These are phyloP conservation scores for Gari tellinella DNA, from an alignment of 2,888 invertebrate genomes.

Conservation along the genomic window DNA sequence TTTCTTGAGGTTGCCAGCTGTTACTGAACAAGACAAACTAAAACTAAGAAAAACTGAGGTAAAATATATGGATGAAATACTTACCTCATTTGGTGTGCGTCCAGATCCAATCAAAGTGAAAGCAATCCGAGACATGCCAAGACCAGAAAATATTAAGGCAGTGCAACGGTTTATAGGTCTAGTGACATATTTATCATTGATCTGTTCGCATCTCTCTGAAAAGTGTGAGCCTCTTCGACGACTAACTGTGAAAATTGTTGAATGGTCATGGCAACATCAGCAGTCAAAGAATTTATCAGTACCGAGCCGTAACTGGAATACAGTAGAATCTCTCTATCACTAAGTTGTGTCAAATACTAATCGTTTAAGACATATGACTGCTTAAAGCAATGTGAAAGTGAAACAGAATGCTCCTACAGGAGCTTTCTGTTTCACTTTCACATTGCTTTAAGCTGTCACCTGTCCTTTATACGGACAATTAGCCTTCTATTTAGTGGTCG, in stretches of 20 bases:
- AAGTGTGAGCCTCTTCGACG: conserved; percentile 52
- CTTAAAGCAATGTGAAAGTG: too few relatives aligned
- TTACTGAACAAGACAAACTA: conserved; percentile 49
- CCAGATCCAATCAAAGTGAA: conserved; percentile 49
- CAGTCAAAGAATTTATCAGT: conserved; percentile 43
- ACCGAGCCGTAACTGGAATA: too few relatives aligned
- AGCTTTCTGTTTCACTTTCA: too few relatives aligned
- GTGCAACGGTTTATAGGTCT: conserved; percentile 48
- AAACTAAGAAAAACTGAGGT: conserved; percentile 41
- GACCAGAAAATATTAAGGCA: conserved; percentile 34
- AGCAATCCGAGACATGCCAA: conserved; percentile 53
- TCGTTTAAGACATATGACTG: too few relatives aligned
- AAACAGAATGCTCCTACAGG: too few relatives aligned
- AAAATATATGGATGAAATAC: conserved; percentile 49
- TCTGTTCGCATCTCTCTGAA: conserved; percentile 54
- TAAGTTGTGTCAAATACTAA: too few relatives aligned
- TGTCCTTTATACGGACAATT: too few relatives aligned
- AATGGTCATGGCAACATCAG: conserved; percentile 37
- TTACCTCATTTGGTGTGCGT: conserved; percentile 45
- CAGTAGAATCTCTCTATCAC: too few relatives aligned
- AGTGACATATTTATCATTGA: conserved; percentile 56
- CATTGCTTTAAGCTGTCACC: too few relatives aligned
- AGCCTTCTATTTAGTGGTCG: conserved; percentile 26
- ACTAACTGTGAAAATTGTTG: conserved; percentile 39
- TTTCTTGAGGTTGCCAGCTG: conserved; percentile 41